A percentile compares a stretch with the other conserved stretches of the same genome.
These are phyloP conservation scores for Platalea minor DNA, from an alignment of 2,797 vertebrate species.

Conservation along the genomic window DNA sequence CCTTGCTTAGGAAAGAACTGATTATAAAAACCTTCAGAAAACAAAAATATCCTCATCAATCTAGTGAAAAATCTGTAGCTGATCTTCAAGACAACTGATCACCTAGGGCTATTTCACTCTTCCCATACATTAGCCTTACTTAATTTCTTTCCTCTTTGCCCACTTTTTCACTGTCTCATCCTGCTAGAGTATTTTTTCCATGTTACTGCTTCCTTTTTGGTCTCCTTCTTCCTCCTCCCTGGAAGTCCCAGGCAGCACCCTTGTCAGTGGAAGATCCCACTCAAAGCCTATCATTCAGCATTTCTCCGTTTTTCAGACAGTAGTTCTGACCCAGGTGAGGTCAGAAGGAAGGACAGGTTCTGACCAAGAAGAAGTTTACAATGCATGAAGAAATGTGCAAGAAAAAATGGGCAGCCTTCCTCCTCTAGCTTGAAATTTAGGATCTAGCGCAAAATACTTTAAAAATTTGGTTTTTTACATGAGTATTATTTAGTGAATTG, in stretches of 20 bases:
- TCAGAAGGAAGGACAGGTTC: neutral
- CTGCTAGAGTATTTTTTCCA: neutral
- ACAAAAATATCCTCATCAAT: neutral
- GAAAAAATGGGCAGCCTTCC: neutral
- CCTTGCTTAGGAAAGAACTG: neutral
- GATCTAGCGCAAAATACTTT: neutral
- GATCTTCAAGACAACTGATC: neutral
- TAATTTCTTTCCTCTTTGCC: neutral
- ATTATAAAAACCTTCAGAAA: neutral
- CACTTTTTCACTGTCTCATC: neutral
- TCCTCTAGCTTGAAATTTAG: neutral
- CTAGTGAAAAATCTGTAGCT: neutral
- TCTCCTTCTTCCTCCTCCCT: neutral
- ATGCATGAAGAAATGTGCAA: neutral
- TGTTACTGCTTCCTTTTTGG: neutral
- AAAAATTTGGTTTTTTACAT: fast-evolving
- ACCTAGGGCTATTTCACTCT: neutral
- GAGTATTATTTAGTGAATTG: neutral
- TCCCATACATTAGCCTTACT: neutral
- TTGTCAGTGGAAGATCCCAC: neutral
- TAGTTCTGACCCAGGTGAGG: neutral
- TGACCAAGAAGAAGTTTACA: neutral
- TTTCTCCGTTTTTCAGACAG: neutral
- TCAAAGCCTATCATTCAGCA: neutral
- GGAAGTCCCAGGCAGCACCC: neutral